A percentile compares a stretch with the other conserved stretches of the same genome.
Conservation (phyloP, 2,113 vertebrate genomes). For the Nyctibius bracteatus region DNA sequence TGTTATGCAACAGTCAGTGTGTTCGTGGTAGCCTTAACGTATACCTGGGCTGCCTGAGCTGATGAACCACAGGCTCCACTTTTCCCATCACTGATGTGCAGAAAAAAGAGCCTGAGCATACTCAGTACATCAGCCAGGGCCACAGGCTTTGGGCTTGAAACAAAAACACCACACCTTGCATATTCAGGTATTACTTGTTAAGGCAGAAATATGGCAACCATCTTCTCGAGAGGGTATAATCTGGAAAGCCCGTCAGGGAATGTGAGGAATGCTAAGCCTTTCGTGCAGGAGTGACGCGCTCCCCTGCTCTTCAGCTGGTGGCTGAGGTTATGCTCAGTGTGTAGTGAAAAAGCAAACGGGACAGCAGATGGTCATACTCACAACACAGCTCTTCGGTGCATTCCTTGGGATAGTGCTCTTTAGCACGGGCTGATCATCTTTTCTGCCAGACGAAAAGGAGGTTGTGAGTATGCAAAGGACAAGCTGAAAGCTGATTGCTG, state of each 20-base stretch:
- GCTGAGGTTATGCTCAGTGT: neutral
- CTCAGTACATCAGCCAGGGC: neutral
- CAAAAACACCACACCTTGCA: neutral
- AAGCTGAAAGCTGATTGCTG: neutral
- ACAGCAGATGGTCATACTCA: accelerated
- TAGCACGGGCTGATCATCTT: neutral
- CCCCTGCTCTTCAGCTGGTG: neutral
- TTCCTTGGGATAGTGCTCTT: neutral
- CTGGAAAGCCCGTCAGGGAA: neutral
- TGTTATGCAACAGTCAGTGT: neutral
- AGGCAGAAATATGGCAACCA: neutral
- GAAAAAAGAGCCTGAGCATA: neutral
- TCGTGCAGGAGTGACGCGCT: neutral
- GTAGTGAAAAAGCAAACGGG: neutral
- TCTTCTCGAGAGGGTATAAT: neutral
- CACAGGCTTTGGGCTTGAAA: neutral
- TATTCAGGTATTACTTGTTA: neutral
- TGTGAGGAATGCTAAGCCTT: constrained; percentile 47
- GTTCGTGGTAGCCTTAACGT: neutral
- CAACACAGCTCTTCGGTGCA: neutral
- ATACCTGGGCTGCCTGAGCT: neutral
- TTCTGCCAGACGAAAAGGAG: neutral
- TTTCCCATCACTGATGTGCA: neutral
- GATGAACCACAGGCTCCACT: accelerated
- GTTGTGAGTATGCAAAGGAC: constrained; percentile 5